Percentiles rank a stretch among this genome's conserved stretches.
phyloP scores from a whole-genome alignment of 2,113 vertebrate genomes.

The Corythaixoides concolor region DNA sequence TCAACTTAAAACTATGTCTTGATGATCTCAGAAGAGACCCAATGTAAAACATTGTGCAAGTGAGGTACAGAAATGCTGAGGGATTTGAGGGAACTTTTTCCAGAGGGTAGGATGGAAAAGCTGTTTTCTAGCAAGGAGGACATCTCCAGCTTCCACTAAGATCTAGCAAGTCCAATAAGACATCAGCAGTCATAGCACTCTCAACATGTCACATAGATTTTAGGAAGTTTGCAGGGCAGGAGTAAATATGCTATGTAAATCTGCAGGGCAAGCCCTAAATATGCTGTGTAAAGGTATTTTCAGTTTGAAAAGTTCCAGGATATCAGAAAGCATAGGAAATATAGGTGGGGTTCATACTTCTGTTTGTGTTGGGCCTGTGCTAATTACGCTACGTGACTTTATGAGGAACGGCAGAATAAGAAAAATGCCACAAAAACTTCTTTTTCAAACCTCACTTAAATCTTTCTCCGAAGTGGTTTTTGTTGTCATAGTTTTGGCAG shows the following conservation, averaged over 20 bases:
- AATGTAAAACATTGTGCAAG: fast-evolving
- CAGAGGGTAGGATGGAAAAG: not conserved
- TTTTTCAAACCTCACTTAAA: not conserved
- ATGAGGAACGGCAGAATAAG: not conserved
- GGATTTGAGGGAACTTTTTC: not conserved
- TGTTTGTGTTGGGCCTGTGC: not conserved
- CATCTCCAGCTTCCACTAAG: not conserved
- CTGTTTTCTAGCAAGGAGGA: not conserved
- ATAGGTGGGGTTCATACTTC: not conserved
- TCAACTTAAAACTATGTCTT: fast-evolving
- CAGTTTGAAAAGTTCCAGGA: not conserved
- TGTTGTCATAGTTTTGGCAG: conserved; percentile 8
- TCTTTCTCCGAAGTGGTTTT: not conserved
- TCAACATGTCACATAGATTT: not conserved
- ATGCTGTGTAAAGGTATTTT: not conserved
- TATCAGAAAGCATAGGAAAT: not conserved
- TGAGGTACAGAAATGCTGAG: too few relatives aligned
- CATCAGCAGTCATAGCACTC: not conserved
- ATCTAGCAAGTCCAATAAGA: not conserved
- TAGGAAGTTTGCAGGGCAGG: not conserved
- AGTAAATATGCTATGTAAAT: not conserved
- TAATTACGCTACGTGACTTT: not conserved
- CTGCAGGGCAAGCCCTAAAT: not conserved
- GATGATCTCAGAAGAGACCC: not conserved
- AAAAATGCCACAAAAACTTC: not conserved